Evolutionary conservation across 2,888 invertebrate genomes (phyloP), one percentile per base, ranked within the genome.

Genomic region (Chydorus sphaericus): DNA sequence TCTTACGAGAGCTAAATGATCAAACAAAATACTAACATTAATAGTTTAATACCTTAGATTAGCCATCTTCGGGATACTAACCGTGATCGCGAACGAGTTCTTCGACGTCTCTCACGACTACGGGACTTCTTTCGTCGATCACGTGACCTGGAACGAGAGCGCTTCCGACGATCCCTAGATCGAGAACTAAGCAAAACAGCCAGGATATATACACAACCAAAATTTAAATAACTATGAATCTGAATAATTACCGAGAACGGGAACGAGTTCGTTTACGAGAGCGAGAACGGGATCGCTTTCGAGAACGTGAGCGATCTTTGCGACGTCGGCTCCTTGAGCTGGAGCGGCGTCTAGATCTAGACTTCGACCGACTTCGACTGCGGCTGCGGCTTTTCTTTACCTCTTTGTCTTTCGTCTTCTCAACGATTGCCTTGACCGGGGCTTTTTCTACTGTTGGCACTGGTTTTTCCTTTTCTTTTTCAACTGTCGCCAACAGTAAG

Each of bases 391-490:
- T 75, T 31, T 77, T 65, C 54, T 82, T 81, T 56, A 86, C 75
- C 66, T 89, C 87, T 59, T 68, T 68, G 63, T 89, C 88, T 68
- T 89, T 88, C 1, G 87, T 85, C 26, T 89, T 70, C n/a, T n/a
- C n/a, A n/a, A n/a, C n/a, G n/a, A n/a, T n/a, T n/a, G n/a, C n/a
- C n/a, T n/a, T n/a, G n/a, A n/a, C n/a, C n/a, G n/a, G n/a, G n/a
- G n/a, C n/a, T 73, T 88, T 80, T 6, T 88, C n/a, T n/a, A n/a
- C n/a, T n/a, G n/a, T n/a, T n/a, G n/a, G n/a, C n/a, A n/a, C n/a
- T n/a, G n/a, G n/a, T n/a, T n/a, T n/a, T n/a, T n/a, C 88, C 63
- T 89, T 88, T 56, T 89, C 86, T 54, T 57, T 58, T 54, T 58
- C 50, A 54, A 51, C 33, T 39, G 39, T 29, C 31, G 38, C 28